A percentile compares a stretch with the other conserved stretches of the same genome.
These are phyloP conservation scores for Sebastes goodei DNA, from an alignment of 2,797 vertebrate genomes.

Conservation along the genomic window DNA sequence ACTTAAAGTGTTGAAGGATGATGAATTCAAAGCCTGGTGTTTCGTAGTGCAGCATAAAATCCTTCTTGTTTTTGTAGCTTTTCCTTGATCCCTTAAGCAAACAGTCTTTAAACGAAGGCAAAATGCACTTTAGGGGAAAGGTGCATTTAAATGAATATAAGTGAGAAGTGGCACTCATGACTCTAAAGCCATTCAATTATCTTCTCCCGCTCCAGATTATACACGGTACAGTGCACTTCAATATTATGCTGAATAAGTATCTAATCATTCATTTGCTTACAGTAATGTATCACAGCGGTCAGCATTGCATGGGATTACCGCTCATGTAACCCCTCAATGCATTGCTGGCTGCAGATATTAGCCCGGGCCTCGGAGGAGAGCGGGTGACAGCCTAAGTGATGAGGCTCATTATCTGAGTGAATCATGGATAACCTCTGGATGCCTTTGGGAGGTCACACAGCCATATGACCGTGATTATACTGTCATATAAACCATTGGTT, in stretches of 20 bases:
- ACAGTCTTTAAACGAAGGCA: constrained; percentile 6
- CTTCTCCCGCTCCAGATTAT: not conserved
- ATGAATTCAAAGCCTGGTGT: not conserved
- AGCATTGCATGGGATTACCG: constrained; percentile 44
- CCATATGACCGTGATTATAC: constrained; percentile 67
- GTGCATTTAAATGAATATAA: constrained; percentile 18
- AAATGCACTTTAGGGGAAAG: constrained; percentile 7
- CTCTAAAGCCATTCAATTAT: not conserved
- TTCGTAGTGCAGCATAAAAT: not conserved
- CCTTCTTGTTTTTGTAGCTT: constrained; percentile 17
- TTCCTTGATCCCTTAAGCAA: constrained; percentile 24
- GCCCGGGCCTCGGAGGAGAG: constrained; percentile 51
- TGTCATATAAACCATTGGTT: constrained; percentile 71
- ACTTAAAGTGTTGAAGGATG: constrained; percentile 10
- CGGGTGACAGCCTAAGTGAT: constrained; percentile 75
- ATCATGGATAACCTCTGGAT: constrained; percentile 73
- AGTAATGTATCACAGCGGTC: constrained; percentile 39
- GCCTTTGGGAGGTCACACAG: constrained; percentile 65
- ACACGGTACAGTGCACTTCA: not conserved
- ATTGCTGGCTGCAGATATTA: constrained; percentile 59
- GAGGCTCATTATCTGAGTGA: constrained; percentile 75
- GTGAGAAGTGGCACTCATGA: not conserved
- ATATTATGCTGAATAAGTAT: constrained; percentile 32
- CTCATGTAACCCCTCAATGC: constrained; percentile 37
- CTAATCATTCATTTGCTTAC: constrained; percentile 32